phyloP scores from a whole-genome alignment of 2,797 vertebrate species.

The Eptatretus atami region DNA sequence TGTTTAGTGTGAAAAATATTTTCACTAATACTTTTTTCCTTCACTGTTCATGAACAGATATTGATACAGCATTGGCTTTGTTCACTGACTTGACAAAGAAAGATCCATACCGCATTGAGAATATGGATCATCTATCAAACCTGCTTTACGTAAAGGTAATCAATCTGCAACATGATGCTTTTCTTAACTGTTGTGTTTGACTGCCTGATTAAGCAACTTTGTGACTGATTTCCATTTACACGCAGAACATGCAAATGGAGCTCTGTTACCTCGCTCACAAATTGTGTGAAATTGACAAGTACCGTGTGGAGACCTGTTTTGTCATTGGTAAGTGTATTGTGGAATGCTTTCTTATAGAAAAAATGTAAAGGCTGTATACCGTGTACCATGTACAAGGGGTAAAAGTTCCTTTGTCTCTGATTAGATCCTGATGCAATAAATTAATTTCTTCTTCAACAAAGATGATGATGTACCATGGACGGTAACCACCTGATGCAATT shows the following conservation, averaged over 20 bases:
- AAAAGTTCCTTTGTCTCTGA: no score
- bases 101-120: conserved; percentile 90
- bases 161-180: neutral
- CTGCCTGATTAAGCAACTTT: no score
- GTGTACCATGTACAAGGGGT: no score
- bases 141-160: conserved; percentile 80
- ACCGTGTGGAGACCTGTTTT: conserved; percentile 89
- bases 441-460: no score
- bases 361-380: no score
- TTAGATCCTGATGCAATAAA: no score
- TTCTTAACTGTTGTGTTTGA: no score
- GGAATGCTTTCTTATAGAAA: no score
- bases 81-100: conserved; percentile 76
- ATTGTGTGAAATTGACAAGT: conserved; percentile 95
- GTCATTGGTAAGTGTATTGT: conserved; percentile 45
- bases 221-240: no score
- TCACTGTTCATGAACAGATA: conserved; percentile 28
- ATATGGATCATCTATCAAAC: conserved; percentile 98
- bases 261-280: conserved; percentile 89
- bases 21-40: no score
- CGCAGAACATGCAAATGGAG: conserved; percentile 83
- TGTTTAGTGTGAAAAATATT: neutral
- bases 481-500: no score
- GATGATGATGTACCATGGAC: no score
- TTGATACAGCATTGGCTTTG: conserved; percentile 74